These are phyloP conservation scores for Stegophylla sp. DNA, from an alignment of 2,888 invertebrate genomes.

Conservation along the genomic window DNA sequence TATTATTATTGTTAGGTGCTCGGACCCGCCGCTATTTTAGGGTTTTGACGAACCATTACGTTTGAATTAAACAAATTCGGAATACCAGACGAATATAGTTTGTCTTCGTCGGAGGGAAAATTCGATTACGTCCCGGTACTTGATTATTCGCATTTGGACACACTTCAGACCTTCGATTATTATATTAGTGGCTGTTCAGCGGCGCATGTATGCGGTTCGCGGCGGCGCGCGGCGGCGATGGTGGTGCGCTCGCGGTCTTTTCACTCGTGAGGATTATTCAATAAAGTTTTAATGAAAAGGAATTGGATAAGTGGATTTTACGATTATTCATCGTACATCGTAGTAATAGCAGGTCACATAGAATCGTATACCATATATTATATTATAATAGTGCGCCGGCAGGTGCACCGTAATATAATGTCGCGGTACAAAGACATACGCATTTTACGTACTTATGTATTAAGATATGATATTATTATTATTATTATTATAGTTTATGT, in stretches of 20 bases:
- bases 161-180: neutral
- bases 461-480: too few relatives aligned
- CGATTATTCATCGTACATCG: conserved; percentile 9
- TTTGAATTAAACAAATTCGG: neutral
- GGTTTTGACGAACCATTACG: neutral
- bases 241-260: neutral
- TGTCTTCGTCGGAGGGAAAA: neutral
- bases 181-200: neutral
- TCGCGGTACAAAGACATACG: too few relatives aligned
- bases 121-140: neutral
- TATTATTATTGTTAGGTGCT: too few relatives aligned
- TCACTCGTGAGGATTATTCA: neutral
- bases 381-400: too few relatives aligned
- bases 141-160: neutral
- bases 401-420: too few relatives aligned
- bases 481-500: too few relatives aligned
- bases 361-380: too few relatives aligned
- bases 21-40: too few relatives aligned
- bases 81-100: neutral
- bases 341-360: too few relatives aligned
- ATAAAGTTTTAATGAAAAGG: conserved; percentile 18
- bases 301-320: conserved; percentile 28
- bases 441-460: too few relatives aligned
- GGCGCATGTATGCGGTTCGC: neutral
- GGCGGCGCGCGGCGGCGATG: neutral